phyloP scores from a whole-genome alignment of 2,888 invertebrate genomes.

The Campopleginae sp. region DNA sequence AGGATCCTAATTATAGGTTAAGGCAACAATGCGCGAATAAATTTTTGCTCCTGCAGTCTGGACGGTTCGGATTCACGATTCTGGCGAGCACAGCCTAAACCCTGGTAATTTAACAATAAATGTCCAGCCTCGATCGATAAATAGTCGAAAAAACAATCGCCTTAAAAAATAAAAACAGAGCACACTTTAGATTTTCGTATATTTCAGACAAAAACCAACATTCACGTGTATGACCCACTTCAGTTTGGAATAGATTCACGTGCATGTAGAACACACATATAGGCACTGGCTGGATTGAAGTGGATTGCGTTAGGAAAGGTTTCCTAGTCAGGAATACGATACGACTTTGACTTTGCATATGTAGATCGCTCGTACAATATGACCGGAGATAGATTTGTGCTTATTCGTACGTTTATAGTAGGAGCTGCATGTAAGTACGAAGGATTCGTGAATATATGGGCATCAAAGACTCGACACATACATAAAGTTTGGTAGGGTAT shows the following conservation, averaged over 20 bases:
- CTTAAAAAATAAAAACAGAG: neutral
- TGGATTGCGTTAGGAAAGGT: conserved; percentile 42
- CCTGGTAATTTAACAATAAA: neutral
- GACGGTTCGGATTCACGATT: neutral
- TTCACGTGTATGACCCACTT: conserved; percentile 22
- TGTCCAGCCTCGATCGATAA: neutral
- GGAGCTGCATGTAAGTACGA: neutral
- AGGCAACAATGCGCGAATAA: neutral
- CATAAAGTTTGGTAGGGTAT: neutral
- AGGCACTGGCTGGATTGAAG: conserved; percentile 23
- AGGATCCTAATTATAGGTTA: conserved; percentile 5
- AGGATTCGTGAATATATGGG: neutral
- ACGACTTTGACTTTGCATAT: conserved; percentile 62
- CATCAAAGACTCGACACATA: conserved; percentile 21
- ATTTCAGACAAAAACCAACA: neutral
- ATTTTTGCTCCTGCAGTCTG: neutral
- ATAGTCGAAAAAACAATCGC: neutral
- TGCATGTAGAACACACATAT: too few relatives aligned
- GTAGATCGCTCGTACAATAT: conserved; percentile 47
- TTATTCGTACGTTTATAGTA: conserved; percentile 42
- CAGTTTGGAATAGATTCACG: neutral
- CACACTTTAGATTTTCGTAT: neutral
- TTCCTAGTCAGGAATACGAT: conserved; percentile 49
- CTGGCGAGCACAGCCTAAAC: neutral
- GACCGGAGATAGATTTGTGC: conserved; percentile 46